phyloP scores from a whole-genome alignment of 2,113 vertebrate species.

The Azemiops feae region DNA sequence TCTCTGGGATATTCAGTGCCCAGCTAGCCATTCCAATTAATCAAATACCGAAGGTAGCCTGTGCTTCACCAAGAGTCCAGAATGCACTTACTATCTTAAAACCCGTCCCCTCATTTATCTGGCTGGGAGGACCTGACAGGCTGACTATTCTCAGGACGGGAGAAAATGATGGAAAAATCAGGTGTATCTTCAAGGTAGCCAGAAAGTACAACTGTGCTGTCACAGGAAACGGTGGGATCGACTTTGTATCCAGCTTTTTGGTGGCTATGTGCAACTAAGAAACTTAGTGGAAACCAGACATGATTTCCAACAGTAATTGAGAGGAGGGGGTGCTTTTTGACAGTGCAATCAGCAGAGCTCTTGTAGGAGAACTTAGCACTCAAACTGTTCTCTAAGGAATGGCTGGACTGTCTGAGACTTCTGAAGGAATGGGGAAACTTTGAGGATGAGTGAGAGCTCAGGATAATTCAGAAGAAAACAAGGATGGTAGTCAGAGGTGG shows the following conservation, averaged over 20 bases:
- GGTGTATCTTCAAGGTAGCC: neutral
- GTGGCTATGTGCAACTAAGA: neutral
- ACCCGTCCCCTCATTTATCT: neutral
- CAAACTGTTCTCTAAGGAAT: neutral
- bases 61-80: no score
- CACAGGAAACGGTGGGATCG: neutral
- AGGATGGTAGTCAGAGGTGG: neutral
- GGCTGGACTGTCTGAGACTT: neutral
- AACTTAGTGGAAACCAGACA: neutral
- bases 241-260: neutral
- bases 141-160: neutral
- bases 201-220: neutral
- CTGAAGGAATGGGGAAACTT: neutral
- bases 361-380: neutral
- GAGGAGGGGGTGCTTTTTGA: neutral
- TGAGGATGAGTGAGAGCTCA: neutral
- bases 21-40: no score
- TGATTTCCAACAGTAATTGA: neutral
- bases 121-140: neutral
- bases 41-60: no score
- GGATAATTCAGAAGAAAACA: neutral
- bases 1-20: neutral
- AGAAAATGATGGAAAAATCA: neutral
- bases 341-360: neutral
- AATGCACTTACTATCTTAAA: neutral